Evolutionary conservation across 1,140 invertebrate species (phyloP).

Genomic region (Zaprionus capensis): DNA sequence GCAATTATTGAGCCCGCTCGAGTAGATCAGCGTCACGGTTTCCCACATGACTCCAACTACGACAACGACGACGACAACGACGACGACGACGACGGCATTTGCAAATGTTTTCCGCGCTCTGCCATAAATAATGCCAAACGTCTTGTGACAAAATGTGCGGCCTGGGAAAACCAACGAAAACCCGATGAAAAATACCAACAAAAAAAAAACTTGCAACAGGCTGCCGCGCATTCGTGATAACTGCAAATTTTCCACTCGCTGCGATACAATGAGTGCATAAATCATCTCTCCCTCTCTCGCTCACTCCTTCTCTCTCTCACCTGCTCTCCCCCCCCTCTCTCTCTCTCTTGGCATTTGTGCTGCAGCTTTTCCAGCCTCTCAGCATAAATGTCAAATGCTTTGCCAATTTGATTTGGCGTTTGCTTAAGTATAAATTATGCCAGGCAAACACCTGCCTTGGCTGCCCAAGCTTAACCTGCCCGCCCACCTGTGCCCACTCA

Average conservation of each 20-base stretch:
- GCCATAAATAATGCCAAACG: constrained; percentile 73
- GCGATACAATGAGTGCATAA: constrained; percentile 78
- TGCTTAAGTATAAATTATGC: constrained; percentile 77
- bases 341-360: constrained; percentile 58
- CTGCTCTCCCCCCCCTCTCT: not conserved
- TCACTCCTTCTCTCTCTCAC: constrained; percentile 12
- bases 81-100: constrained; percentile 32
- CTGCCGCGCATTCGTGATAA: constrained; percentile 68
- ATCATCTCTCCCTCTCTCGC: constrained; percentile 54
- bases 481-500: not conserved
- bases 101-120: constrained; percentile 36
- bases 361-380: constrained; percentile 6
- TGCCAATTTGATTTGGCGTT: constrained; percentile 78
- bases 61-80: constrained; percentile 10
- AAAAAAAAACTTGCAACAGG: constrained; percentile 23
- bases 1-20: constrained; percentile 70
- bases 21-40: constrained; percentile 69
- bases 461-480: not conserved
- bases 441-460: constrained; percentile 48
- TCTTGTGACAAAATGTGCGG: constrained; percentile 76
- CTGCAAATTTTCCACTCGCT: constrained; percentile 70
- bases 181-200: constrained; percentile 12
- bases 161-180: constrained; percentile 65
- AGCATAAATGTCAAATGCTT: constrained; percentile 79
- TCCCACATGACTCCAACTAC: constrained; percentile 56